Evolutionary conservation across 2,888 invertebrate species (phyloP), one percentile per base, ranked within the genome.

Genomic region (Apamea anceps): DNA sequence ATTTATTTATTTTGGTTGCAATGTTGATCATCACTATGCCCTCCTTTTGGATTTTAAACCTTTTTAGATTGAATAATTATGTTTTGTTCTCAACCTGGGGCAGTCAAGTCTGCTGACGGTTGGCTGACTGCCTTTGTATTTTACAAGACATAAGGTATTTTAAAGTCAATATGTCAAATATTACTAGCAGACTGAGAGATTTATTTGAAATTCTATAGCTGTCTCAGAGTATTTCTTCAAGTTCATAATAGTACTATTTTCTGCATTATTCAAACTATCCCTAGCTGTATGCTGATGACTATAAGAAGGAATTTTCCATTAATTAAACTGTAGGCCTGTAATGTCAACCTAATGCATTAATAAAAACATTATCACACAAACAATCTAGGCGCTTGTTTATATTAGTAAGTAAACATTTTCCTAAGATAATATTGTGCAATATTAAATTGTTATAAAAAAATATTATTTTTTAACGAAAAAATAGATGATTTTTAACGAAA

Each of bases 321-420:
- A 70, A 81, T 81, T 48, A 45, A 80, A 75, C 32, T 63, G n/a
- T 81, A 63, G 37, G 74, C 80, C 42, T 80, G 62, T 81, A 63
- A 80, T 62, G 25, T 62, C 62, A 73, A 45, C 42, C n/a, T 45
- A 68, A 80, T 67, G 80, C 62, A 73, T 80, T n/a, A 70, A 81
- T 81, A 81, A 81, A 80, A 81, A 75, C 75, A 74, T 54, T 57
- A 79, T 79, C n/a, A 72, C 72, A 66, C 80, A 66, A 74, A 80
- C 62, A 81, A 74, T 54, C 60, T 28, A 63, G 32, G 37, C 7
- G 25, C 37, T 48, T 81, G 74, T 80, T 42, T 67, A 54, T 67
- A 60, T 62, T 80, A 18, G 62, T 28, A 73, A 13, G 67, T 68
- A 62, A 62, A 74, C 54, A 80, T 74, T 54, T 54, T 42, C 8